These are phyloP conservation scores for Emesis russula DNA, from an alignment of 2,888 invertebrate species.

Conservation along the genomic window DNA sequence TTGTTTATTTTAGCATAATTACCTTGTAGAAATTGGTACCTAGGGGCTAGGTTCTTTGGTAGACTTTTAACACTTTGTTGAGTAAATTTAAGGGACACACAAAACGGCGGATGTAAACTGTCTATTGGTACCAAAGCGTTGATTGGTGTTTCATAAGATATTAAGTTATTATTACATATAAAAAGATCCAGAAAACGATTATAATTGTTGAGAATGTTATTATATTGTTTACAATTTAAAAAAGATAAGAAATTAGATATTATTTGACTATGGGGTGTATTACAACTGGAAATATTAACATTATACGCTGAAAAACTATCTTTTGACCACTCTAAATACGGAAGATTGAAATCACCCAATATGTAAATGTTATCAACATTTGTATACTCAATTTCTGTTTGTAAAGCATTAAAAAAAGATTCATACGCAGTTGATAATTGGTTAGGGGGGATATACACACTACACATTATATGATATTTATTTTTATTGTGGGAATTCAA, in stretches of 20 bases:
- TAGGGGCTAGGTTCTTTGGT: neutral
- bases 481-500: neutral
- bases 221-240: neutral
- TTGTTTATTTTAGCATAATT: neutral
- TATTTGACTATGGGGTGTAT: neutral
- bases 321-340: neutral
- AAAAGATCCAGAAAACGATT: too few species aligned
- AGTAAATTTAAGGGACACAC: neutral
- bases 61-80: neutral
- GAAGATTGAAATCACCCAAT: neutral
- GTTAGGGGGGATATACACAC: constrained; percentile 3
- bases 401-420: neutral
- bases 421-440: neutral
- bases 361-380: neutral
- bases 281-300: too few species aligned
- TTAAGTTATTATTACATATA: too few species aligned
- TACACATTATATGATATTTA: constrained; percentile 1
- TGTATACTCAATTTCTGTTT: neutral
- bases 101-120: neutral
- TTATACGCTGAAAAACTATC: neutral
- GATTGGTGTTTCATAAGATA: neutral
- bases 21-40: neutral
- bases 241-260: constrained; percentile 3
- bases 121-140: neutral
- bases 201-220: too few species aligned